Percentiles rank a stretch among this genome's conserved stretches.
These are phyloP conservation scores for Euzophera pinguis DNA, from an alignment of 2,888 invertebrate genomes.

Conservation along the genomic window DNA sequence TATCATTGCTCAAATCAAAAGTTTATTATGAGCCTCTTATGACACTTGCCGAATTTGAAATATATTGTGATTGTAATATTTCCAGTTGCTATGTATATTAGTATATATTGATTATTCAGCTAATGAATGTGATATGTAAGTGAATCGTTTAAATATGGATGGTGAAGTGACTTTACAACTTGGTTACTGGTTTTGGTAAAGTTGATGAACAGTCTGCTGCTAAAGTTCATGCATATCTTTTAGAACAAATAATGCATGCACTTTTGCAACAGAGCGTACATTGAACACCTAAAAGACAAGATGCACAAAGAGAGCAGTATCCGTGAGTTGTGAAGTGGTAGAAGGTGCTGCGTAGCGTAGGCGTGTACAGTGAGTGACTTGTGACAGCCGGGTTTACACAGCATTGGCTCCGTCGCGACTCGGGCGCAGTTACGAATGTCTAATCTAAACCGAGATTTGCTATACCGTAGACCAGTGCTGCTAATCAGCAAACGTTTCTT, in stretches of 20 bases:
- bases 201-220: too few species aligned
- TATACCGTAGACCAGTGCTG: conserved; percentile 13
- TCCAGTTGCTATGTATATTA: conserved; percentile 61
- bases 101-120: conserved; percentile 58
- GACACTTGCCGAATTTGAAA: conserved; percentile 63
- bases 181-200: conserved; percentile 33
- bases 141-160: conserved; percentile 53
- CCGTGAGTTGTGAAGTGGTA: conserved; percentile 51
- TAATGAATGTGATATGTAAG: conserved; percentile 73
- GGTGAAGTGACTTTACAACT: conserved; percentile 56
- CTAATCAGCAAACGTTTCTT: conserved; percentile 22
- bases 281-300: not conserved
- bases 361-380: conserved; percentile 49
- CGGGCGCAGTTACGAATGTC: not conserved
- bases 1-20: conserved; percentile 74
- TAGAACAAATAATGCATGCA: too few species aligned
- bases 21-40: conserved; percentile 69
- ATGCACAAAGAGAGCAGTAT: conserved; percentile 39
- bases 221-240: too few species aligned
- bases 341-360: conserved; percentile 68
- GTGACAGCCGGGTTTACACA: conserved; percentile 49
- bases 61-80: conserved; percentile 61
- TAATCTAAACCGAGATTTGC: not conserved
- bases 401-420: not conserved
- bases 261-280: too few species aligned